A percentile compares a stretch with the other conserved stretches of the same genome.
Conservation (phyloP, 2,888 invertebrate species). For the Synanthedon tipuliformis region DNA sequence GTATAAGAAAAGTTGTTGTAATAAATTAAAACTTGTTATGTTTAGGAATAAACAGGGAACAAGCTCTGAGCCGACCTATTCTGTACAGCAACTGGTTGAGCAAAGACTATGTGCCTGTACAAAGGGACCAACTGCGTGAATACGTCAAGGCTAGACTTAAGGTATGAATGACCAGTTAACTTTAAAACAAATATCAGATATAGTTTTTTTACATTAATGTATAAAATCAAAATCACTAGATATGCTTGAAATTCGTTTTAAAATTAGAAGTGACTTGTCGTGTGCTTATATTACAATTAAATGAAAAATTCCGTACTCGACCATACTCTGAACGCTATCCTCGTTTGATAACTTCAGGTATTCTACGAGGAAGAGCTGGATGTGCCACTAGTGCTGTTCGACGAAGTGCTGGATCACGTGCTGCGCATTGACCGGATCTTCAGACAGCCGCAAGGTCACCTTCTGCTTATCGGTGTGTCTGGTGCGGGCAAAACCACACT, state of each 20-base stretch:
- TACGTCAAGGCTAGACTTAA: constrained; percentile 97
- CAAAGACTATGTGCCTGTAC: constrained; percentile 97
- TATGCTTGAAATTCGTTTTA: neutral
- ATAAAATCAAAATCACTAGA: too few relatives aligned
- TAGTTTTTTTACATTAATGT: too few relatives aligned
- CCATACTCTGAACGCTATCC: too few relatives aligned
- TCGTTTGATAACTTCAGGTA: constrained; percentile 58
- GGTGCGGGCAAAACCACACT: constrained; percentile 99
- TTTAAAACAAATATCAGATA: too few relatives aligned
- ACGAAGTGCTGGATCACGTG: constrained; percentile 99
- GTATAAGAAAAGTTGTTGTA: neutral
- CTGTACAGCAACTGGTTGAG: constrained; percentile 99
- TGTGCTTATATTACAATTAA: too few relatives aligned
- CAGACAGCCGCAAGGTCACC: constrained; percentile 98
- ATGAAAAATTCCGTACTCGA: too few relatives aligned
- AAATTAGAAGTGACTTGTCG: too few relatives aligned
- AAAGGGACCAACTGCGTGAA: constrained; percentile 92
- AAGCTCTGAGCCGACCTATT: constrained; percentile 92
- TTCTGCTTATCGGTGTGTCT: constrained; percentile 97
- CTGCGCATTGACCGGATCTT: constrained; percentile 98
- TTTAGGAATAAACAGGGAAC: constrained; percentile 82
- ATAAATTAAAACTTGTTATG: neutral
- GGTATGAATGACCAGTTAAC: constrained; percentile 45
- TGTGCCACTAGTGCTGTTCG: constrained; percentile 97
- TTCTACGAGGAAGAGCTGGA: constrained; percentile 99